Base-by-base conservation (phyloP, 2,888 invertebrate species). In the Chloroclysta siterata region DNA sequence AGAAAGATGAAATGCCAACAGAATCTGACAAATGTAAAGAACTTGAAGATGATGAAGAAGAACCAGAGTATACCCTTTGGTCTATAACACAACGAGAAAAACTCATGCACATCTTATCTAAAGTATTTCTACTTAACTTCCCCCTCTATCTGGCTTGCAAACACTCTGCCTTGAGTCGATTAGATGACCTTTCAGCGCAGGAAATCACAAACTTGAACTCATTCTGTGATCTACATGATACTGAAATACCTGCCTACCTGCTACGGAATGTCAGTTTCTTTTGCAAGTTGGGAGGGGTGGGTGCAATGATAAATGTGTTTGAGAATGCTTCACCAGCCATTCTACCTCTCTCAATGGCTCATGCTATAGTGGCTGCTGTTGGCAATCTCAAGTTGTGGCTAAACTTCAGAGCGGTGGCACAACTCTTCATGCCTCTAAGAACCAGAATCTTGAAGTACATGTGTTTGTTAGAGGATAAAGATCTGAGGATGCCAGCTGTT, bases 321-420 rank as follows among this genome's bases (percentile, higher is more conserved):
- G 97, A 97, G 75, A 93, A 94, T 84, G 94, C 96, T 51, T 94
- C 94, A 71, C 96, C 97, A 48, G 94, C 94, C 52, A 94, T 95
- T 53, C 91, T 99, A 76, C 97, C 98, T 0, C 95, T 98, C 71
- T 96, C 97, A 52, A 96, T 98, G 84, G 98, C 98, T 13, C 98
- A 98, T 94, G 96, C 97, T 46, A 96, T 98, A 87, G 97, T 98
- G 73, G 97, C 97, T 67, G 96, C 98, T 73, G 96, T 98, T 65
- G 97, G 98, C 64, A 98, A 98, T 94, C 94, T 98, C 59, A 98
- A 98, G 83, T 91, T 98, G 41, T 98, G 98, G 98, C 94, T 98
- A 76, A 98, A 98, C 89, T 97, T 97, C 80, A 95, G 97, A 78
- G 97, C 97, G 70, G 96, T 98, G 69, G 95, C 97, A 72, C 97